Percentiles rank a stretch among this genome's conserved stretches.
These are phyloP conservation scores for Clamator glandarius DNA, from an alignment of 2,797 vertebrate genomes.

Conservation along the genomic window DNA sequence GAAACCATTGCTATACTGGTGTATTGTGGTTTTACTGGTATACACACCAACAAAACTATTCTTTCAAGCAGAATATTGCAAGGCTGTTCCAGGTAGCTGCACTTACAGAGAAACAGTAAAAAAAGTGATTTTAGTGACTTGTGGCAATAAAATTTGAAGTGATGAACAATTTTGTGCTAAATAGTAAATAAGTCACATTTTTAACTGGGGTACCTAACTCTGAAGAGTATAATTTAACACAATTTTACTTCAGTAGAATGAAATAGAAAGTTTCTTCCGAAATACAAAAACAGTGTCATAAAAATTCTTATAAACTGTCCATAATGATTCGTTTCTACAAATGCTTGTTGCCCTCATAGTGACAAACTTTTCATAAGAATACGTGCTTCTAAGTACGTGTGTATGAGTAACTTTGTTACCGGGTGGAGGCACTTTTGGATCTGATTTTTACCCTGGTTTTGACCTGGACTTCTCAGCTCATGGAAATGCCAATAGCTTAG, in stretches of 20 bases:
- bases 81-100: neutral
- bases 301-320: neutral
- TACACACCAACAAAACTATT: neutral
- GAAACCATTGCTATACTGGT: neutral
- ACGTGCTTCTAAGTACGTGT: neutral
- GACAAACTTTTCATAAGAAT: neutral
- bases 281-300: too few relatives aligned
- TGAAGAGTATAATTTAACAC: neutral
- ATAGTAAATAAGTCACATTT: neutral
- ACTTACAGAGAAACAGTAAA: neutral
- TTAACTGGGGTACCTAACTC: neutral
- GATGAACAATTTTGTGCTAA: neutral
- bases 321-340: neutral
- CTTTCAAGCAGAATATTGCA: neutral
- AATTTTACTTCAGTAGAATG: neutral
- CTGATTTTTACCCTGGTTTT: neutral
- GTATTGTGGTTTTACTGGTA: neutral
- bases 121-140: neutral
- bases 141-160: neutral
- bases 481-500: neutral
- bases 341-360: neutral
- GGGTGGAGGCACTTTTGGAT: neutral
- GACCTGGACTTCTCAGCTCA: neutral
- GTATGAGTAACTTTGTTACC: neutral
- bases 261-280: neutral